Evolutionary conservation across 2,888 invertebrate species (phyloP), one percentile per base, ranked within the genome.

Genomic region (Amorpha juglandis): DNA sequence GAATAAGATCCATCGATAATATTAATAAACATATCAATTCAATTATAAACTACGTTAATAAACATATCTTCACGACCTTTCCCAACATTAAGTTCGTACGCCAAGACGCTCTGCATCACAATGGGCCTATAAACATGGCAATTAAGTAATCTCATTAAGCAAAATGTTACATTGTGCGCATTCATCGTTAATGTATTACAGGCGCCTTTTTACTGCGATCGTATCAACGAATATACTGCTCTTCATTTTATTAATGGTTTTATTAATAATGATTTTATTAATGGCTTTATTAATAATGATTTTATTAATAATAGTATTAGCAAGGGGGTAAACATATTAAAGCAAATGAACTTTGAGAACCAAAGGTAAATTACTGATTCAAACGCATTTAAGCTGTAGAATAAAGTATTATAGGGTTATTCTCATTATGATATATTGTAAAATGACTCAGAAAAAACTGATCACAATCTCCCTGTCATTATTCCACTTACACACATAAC

Each of bases 111-210:
- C 71, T 69, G 68, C 71, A 73, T 76, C 68, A 81, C 80, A 82
- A 83, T 81, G 72, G 75, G 66, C 71, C 71, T 74, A 76, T 75
- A 75, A 73, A 78, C 50, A 70, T 68, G 68, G 69, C 77, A 77
- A 79, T 78, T 76, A 80, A 71, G 69, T 71, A 71, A 71, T 78
- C 71, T 70, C 67, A 70, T 67, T 71, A 75, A 72, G 76, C 74
- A 72, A 74, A 78, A 69, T 74, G 71, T 73, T 71, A 68, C 68
- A 74, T 74, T 71, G 71, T 69, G 67, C 68, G 63, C 64, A 67
- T 70, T 66, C 70, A 19, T 58, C 64, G 73, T 67, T 67, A 63
- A 70, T 68, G 63, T 68, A 68, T 70, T 50, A 50, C 19, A 19
- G 50, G 9, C 19, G 19, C 50, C 19, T 19, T 50, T 70, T 65